Percentiles rank a stretch among this genome's conserved stretches.
Evolutionary conservation across 2,888 invertebrate species (phyloP).

Genomic region (Oligia strigilis): DNA sequence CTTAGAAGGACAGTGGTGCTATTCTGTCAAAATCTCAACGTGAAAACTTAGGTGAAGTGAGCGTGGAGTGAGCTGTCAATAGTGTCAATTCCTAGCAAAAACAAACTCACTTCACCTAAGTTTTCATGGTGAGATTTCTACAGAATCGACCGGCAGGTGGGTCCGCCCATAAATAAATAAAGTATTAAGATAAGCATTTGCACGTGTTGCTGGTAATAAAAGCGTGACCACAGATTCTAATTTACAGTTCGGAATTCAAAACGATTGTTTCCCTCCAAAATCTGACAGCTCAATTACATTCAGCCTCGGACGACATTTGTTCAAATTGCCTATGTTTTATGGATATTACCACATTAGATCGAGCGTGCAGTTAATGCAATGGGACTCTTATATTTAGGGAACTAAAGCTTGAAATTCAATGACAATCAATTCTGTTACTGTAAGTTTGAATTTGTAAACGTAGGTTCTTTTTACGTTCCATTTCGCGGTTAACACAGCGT

Average conservation of each 20-base stretch:
- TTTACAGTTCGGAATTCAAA: slow-evolving; percentile 56
- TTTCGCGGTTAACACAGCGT: slow-evolving; percentile 88
- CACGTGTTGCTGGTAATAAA: neutral
- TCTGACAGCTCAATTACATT: slow-evolving; percentile 87
- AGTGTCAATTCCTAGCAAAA: too few relatives aligned
- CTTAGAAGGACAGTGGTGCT: too few relatives aligned
- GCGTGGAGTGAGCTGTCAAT: too few relatives aligned
- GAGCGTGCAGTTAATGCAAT: slow-evolving; percentile 14
- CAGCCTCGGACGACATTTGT: slow-evolving; percentile 86
- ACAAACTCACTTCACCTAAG: too few relatives aligned
- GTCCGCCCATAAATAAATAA: neutral
- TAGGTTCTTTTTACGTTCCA: slow-evolving; percentile 84
- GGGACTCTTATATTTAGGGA: neutral
- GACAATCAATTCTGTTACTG: slow-evolving; percentile 28
- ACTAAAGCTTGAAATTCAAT: slow-evolving; percentile 67
- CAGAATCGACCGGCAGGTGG: too few relatives aligned
- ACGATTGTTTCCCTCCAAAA: slow-evolving; percentile 81
- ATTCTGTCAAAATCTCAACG: too few relatives aligned
- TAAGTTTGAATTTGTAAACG: slow-evolving; percentile 67
- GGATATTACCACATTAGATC: slow-evolving; percentile 60
- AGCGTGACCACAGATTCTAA: slow-evolving; percentile 43
- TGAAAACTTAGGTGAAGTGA: too few relatives aligned
- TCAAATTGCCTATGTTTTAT: slow-evolving; percentile 85
- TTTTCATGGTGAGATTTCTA: too few relatives aligned
- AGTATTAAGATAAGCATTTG: neutral